Conservation (phyloP, 2,797 vertebrate genomes). For the Acipenser oxyrinchus region DNA sequence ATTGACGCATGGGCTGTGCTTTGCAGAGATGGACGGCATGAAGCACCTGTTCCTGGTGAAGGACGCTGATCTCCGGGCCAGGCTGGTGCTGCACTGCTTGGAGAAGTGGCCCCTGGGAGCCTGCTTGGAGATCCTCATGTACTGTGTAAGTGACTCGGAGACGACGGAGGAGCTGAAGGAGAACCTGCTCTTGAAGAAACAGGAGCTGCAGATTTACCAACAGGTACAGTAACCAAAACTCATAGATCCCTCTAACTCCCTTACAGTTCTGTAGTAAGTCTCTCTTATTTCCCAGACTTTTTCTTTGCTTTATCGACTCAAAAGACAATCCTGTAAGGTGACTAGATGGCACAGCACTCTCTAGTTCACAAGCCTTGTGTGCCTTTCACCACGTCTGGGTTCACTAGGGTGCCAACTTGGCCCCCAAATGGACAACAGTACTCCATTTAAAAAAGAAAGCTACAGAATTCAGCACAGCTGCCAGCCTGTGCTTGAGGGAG, state of each 20-base stretch:
- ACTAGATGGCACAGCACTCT: too few relatives aligned
- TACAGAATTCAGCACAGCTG: too few relatives aligned
- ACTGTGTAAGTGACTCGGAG: slow-evolving; percentile 70
- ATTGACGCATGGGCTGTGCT: slow-evolving; percentile 19
- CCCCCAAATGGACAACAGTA: too few relatives aligned
- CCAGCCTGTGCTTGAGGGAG: too few relatives aligned
- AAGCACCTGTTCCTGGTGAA: slow-evolving; percentile 73
- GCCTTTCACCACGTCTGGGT: too few relatives aligned
- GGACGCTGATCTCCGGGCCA: slow-evolving; percentile 68
- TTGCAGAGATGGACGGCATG: slow-evolving; percentile 59
- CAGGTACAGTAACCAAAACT: slow-evolving; percentile 52
- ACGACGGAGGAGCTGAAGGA: slow-evolving; percentile 50
- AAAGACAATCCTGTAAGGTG: too few relatives aligned
- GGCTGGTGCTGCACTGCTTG: slow-evolving; percentile 64
- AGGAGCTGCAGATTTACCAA: slow-evolving; percentile 75
- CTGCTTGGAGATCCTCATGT: slow-evolving; percentile 79
- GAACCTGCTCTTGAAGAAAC: slow-evolving; percentile 62
- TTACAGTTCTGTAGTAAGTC: neutral
- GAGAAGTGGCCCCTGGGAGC: slow-evolving; percentile 78
- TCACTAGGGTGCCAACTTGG: too few relatives aligned
- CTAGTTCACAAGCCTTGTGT: too few relatives aligned
- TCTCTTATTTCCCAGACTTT: too few relatives aligned
- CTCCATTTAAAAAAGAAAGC: too few relatives aligned
- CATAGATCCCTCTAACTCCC: neutral
- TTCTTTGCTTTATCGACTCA: too few relatives aligned